These are phyloP conservation scores for Thera britannica DNA, from an alignment of 2,888 invertebrate species.

Conservation along the genomic window DNA sequence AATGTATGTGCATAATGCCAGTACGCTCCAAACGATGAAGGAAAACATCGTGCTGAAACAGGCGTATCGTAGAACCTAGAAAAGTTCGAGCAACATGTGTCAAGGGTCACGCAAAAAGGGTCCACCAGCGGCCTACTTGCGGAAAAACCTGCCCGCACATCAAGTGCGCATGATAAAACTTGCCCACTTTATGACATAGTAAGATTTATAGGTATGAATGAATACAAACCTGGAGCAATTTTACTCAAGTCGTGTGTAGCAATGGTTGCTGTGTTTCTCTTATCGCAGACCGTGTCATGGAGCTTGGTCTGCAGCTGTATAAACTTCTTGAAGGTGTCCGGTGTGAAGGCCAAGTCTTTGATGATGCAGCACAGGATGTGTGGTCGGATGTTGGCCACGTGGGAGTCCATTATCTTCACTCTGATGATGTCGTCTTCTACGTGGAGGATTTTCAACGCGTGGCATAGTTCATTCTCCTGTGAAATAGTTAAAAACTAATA, in stretches of 20 bases:
- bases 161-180: no score
- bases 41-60: no score
- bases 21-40: no score
- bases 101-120: no score
- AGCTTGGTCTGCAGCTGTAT: conserved; percentile 92
- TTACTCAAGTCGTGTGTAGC: conserved; percentile 92
- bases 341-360: conserved; percentile 86
- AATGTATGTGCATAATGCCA: no score
- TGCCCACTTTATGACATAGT: no score
- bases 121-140: no score
- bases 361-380: conserved; percentile 90
- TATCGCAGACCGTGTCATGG: conserved; percentile 90
- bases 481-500: conserved; percentile 20
- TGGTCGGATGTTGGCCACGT: conserved; percentile 87
- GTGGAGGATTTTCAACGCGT: conserved; percentile 75
- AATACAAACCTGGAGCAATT: conserved; percentile 81
- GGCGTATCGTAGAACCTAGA: no score
- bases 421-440: conserved; percentile 77
- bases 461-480: conserved; percentile 62
- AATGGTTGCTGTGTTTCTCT: conserved; percentile 91
- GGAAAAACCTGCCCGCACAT: no score
- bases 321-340: conserved; percentile 89
- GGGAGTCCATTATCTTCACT: conserved; percentile 82
- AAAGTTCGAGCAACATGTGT: no score
- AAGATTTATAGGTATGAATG: background rate